These are phyloP conservation scores for Apocrypta bakeri DNA, from an alignment of 1,140 invertebrate species.

Conservation along the genomic window DNA sequence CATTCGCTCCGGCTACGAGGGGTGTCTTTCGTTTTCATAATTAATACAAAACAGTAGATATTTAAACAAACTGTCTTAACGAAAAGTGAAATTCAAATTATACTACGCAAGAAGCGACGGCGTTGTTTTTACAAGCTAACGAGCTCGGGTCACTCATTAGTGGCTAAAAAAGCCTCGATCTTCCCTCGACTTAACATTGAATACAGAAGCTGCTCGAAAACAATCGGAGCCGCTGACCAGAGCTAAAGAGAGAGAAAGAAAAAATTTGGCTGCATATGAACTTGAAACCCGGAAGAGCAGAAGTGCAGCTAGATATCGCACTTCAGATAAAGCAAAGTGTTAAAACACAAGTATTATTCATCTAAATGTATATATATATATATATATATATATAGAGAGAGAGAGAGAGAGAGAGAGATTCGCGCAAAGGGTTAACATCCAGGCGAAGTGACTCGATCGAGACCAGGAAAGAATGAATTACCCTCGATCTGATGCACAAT, in stretches of 20 bases:
- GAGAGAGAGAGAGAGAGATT: too few relatives aligned
- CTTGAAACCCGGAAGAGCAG: background rate
- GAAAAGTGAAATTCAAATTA: too few relatives aligned
- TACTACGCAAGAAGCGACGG: too few relatives aligned
- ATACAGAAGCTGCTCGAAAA: background rate
- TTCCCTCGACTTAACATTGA: background rate
- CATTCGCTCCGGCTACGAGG: background rate
- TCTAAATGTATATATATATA: background rate
- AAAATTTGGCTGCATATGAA: too few relatives aligned
- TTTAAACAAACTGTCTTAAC: too few relatives aligned
- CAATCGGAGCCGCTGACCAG: background rate
- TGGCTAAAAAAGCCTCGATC: background rate
- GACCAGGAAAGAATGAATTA: constrained; percentile 60
- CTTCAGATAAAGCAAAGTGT: constrained; percentile 26
- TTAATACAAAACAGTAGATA: too few relatives aligned
- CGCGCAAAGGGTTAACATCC: too few relatives aligned
- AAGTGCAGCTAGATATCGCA: background rate
- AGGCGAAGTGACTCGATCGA: constrained; percentile 16
- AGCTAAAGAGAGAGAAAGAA: background rate
- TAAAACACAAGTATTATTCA: constrained; percentile 19
- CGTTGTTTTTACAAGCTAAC: too few relatives aligned
- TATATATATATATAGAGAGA: too few relatives aligned
- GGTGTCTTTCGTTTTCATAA: background rate
- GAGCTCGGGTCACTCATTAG: too few relatives aligned
- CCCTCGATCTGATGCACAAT: constrained; percentile 67